A percentile compares a stretch with the other conserved stretches of the same genome.
These are phyloP conservation scores for Hydrophis major DNA, from an alignment of 2,797 vertebrate genomes.

Conservation along the genomic window DNA sequence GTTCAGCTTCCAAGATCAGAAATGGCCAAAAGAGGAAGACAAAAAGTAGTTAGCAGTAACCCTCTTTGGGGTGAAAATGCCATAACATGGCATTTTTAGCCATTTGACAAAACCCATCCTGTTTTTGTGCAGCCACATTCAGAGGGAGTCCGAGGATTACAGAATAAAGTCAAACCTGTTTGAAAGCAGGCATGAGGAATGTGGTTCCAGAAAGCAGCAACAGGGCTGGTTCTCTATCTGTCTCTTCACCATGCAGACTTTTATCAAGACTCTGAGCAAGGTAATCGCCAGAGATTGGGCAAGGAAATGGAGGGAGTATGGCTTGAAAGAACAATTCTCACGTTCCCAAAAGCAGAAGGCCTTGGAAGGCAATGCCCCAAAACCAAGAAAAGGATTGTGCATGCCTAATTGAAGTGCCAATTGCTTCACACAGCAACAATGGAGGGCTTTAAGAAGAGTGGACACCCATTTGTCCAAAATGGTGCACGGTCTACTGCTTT, in stretches of 20 bases:
- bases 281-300: background rate
- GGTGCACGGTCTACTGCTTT: background rate
- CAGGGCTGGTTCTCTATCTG: background rate
- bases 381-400: background rate
- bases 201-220: background rate
- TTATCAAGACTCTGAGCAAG: background rate
- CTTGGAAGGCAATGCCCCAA: background rate
- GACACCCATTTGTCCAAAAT: background rate
- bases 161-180: background rate
- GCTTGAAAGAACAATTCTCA: background rate
- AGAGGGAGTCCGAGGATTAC: background rate
- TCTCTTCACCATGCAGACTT: background rate
- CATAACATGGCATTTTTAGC: background rate
- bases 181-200: background rate
- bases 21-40: background rate
- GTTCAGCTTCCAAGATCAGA: background rate
- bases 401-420: background rate
- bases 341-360: background rate
- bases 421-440: background rate
- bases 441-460: background rate
- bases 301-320: background rate
- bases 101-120: background rate
- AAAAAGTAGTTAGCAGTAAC: background rate
- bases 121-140: background rate
- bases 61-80: background rate